Evolutionary conservation across 2,888 invertebrate genomes (phyloP).

Genomic region (Capitulum mitella): DNA sequence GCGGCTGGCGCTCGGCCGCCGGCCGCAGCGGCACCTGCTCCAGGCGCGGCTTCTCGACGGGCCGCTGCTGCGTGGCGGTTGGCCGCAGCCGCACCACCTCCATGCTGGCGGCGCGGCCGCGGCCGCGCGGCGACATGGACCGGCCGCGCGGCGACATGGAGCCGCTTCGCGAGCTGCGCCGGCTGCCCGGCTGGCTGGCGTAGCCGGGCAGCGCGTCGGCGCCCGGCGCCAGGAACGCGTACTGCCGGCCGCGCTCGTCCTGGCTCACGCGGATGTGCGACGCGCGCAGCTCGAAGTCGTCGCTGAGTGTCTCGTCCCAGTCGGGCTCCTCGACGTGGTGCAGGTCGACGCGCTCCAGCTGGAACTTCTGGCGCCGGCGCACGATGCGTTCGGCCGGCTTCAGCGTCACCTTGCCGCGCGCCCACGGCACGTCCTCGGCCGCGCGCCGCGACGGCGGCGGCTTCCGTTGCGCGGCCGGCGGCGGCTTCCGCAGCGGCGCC

Average conservation of each 20-base stretch:
- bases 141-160: constrained; percentile 26
- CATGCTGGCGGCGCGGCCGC: neutral
- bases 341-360: constrained; percentile 28
- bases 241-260: neutral
- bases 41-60: neutral
- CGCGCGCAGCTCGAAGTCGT: neutral
- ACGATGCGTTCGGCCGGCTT: constrained; percentile 31
- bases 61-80: neutral
- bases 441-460: neutral
- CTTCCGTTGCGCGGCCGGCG: neutral
- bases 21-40: neutral
- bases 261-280: constrained; percentile 19
- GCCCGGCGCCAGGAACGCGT: constrained; percentile 7
- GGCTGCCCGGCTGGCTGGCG: constrained; percentile 29
- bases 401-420: constrained; percentile 31
- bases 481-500: neutral
- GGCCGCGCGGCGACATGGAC: neutral
- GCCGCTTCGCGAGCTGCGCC: neutral
- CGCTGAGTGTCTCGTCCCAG: neutral
- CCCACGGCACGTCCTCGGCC: constrained; percentile 14
- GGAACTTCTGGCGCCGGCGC: constrained; percentile 25
- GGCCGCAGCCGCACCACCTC: neutral
- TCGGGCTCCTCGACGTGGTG: constrained; percentile 27
- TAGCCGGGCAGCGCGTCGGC: constrained; percentile 26
- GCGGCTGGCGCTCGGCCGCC: neutral